Percentiles rank a stretch among this genome's conserved stretches.
Conservation (phyloP, 2,797 vertebrate genomes). For the Pseudotriccus pelzelni region DNA sequence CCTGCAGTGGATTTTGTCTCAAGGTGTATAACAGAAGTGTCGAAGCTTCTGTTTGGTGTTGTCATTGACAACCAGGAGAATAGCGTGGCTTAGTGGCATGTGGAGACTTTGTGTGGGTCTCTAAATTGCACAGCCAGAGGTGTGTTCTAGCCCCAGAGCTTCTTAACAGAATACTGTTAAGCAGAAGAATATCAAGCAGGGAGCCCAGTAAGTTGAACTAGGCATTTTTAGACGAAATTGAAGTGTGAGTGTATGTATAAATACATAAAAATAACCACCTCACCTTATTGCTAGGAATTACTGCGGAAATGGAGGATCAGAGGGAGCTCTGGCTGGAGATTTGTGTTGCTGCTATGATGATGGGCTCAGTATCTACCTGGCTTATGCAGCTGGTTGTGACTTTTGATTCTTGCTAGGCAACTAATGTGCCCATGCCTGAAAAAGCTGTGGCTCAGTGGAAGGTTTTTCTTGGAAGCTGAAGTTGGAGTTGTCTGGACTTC, state of each 20-base stretch:
- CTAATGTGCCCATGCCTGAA: neutral
- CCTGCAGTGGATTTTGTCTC: neutral
- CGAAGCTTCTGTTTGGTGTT: constrained; percentile 46
- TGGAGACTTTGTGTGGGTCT: neutral
- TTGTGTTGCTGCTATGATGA: neutral
- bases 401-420: neutral
- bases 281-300: neutral
- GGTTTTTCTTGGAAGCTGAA: neutral
- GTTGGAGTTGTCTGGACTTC: neutral
- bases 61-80: constrained; percentile 48
- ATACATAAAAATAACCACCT: neutral
- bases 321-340: neutral
- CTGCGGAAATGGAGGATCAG: neutral
- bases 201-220: neutral
- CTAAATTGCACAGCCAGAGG: neutral
- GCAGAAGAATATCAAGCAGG: neutral
- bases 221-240: neutral
- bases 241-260: neutral
- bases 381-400: accelerated
- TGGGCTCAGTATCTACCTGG: neutral
- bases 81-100: neutral
- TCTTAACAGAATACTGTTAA: neutral
- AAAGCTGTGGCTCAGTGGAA: neutral
- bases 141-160: neutral
- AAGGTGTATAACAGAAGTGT: neutral